These are phyloP conservation scores for Bombus consobrinus DNA, from an alignment of 1,140 invertebrate genomes.

Conservation along the genomic window DNA sequence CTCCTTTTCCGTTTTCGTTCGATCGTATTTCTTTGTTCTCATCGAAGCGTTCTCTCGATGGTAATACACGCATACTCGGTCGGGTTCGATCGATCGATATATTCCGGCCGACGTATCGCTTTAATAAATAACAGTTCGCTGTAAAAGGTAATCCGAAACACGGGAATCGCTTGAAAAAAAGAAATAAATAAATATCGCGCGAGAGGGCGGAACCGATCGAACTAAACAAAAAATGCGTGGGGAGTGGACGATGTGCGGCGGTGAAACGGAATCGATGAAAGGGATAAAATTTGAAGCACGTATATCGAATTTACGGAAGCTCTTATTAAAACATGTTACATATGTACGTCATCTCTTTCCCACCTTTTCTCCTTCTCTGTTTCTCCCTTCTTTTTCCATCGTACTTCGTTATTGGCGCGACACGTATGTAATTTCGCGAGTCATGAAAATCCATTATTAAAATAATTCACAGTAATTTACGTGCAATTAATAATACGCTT, in stretches of 20 bases:
- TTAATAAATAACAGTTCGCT: constrained; percentile 25
- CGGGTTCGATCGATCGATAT: constrained; percentile 1
- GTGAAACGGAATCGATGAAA: constrained; percentile 19
- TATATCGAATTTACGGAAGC: constrained; percentile 30
- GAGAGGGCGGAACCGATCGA: constrained; percentile 21
- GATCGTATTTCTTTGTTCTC: neutral
- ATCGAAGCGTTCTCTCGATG: neutral
- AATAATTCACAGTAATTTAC: constrained; percentile 8
- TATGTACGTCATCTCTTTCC: no score
- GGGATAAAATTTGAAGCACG: constrained; percentile 33
- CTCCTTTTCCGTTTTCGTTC: neutral
- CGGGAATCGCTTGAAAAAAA: constrained; percentile 7
- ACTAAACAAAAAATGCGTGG: constrained; percentile 7
- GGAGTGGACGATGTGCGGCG: neutral
- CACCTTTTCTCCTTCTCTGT: neutral
- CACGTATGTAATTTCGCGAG: neutral
- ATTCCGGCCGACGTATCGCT: constrained; percentile 8
- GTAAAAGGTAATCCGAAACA: constrained; percentile 38
- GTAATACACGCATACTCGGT: neutral
- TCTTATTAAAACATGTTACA: constrained; percentile 40
- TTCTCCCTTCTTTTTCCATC: neutral
- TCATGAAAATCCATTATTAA: neutral
- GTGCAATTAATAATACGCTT: neutral
- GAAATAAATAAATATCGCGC: constrained; percentile 27
- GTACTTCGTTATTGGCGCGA: neutral